Percentiles rank a stretch among this genome's conserved stretches.
phyloP scores from a whole-genome alignment of 2,113 vertebrate species.

The Dromiciops gliroides region DNA sequence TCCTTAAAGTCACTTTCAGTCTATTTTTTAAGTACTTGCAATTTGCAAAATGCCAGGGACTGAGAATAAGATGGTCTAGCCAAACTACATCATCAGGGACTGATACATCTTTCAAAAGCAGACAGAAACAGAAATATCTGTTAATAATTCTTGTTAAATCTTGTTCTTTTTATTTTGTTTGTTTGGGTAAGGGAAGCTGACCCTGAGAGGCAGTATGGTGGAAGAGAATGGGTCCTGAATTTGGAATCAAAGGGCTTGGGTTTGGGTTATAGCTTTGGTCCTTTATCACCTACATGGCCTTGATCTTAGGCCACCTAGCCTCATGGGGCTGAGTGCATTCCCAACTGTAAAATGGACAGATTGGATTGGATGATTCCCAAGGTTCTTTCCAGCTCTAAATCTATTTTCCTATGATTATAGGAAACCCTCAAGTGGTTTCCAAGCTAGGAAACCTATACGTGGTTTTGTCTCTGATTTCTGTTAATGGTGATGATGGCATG shows the following conservation, averaged over 20 bases:
- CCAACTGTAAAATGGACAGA: not conserved
- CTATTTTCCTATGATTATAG: not conserved
- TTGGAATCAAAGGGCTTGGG: not conserved
- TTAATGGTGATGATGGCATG: not conserved
- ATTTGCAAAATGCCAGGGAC: not conserved
- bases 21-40: not conserved
- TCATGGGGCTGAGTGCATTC: not conserved
- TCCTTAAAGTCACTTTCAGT: constrained; percentile 33
- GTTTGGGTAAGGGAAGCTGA: not conserved
- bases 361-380: not conserved
- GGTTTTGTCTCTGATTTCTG: not conserved
- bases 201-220: not conserved
- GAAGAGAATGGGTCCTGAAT: not conserved
- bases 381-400: too few relatives aligned
- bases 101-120: not conserved
- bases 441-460: not conserved
- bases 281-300: not conserved
- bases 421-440: not conserved
- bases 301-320: not conserved
- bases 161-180: too few relatives aligned
- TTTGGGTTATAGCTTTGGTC: not conserved
- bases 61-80: not conserved
- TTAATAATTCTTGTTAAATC: not conserved
- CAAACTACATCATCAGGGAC: not conserved
- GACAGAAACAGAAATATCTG: not conserved